Conservation (phyloP, 2,888 invertebrate genomes). For the Cyaniris semiargus region DNA sequence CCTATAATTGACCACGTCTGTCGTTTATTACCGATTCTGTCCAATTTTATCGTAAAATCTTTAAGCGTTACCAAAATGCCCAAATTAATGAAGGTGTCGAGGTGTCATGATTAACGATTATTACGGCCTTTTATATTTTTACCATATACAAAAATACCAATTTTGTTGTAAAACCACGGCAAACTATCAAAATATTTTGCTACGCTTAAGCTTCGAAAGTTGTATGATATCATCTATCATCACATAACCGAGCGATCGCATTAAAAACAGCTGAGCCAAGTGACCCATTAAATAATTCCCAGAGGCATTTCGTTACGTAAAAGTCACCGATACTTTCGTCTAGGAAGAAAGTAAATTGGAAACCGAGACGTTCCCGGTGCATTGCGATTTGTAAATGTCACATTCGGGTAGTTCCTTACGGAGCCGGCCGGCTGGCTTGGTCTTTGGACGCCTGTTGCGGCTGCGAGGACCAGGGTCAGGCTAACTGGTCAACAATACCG, state of each 20-base stretch:
- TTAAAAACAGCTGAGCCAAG: background rate
- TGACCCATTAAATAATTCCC: constrained; percentile 30
- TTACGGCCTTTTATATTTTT: constrained; percentile 9
- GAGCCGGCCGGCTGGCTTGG: constrained; percentile 46
- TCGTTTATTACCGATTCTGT: constrained; percentile 46
- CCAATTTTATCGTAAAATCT: constrained; percentile 27
- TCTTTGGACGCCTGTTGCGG: constrained; percentile 38
- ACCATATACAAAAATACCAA: background rate
- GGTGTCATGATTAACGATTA: constrained; percentile 24
- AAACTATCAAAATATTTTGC: background rate
- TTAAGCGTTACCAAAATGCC: constrained; percentile 19
- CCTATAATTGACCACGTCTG: constrained; percentile 49
- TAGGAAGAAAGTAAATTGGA: constrained; percentile 69
- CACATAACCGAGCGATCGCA: background rate
- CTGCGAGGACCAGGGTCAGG: constrained; percentile 36
- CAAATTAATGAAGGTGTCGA: constrained; percentile 23
- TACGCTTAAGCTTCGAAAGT: background rate
- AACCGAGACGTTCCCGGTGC: constrained; percentile 62
- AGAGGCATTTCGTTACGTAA: constrained; percentile 41
- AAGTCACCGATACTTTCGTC: constrained; percentile 59
- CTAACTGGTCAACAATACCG: constrained; percentile 50
- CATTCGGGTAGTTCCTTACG: constrained; percentile 53
- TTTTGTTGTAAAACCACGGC: background rate
- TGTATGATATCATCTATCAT: background rate
- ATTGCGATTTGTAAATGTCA: constrained; percentile 70